Evolutionary conservation across 2,888 invertebrate genomes (phyloP).

Genomic region (Diaphora mendica): DNA sequence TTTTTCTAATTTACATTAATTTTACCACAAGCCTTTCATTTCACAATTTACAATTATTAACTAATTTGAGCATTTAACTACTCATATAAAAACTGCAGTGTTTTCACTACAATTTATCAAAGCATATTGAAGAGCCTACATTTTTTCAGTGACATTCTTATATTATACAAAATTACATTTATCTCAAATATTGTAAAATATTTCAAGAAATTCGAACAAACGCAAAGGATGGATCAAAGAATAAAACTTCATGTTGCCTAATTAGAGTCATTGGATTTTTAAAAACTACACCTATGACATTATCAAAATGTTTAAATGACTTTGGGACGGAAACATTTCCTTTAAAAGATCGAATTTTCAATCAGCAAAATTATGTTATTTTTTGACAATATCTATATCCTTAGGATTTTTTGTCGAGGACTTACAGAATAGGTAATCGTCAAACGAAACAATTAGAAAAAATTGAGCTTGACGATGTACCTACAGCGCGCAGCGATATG

Average conservation of each 20-base stretch:
- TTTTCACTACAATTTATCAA: slow-evolving; percentile 59
- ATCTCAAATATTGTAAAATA: slow-evolving; percentile 39
- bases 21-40: slow-evolving; percentile 73
- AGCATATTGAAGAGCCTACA: slow-evolving; percentile 60
- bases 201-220: slow-evolving; percentile 27
- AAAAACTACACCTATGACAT: slow-evolving; percentile 63
- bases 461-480: slow-evolving; percentile 40
- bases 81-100: slow-evolving; percentile 65
- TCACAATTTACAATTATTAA: slow-evolving; percentile 69
- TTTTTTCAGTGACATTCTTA: slow-evolving; percentile 32
- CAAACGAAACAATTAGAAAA: slow-evolving; percentile 24
- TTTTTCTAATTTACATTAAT: slow-evolving; percentile 56
- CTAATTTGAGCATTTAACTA: slow-evolving; percentile 72
- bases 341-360: slow-evolving; percentile 58
- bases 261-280: slow-evolving; percentile 57
- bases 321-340: slow-evolving; percentile 84
- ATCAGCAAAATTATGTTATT: slow-evolving; percentile 43
- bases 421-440: slow-evolving; percentile 1
- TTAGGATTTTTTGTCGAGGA: slow-evolving; percentile 15
- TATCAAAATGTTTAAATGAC: slow-evolving; percentile 80
- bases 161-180: slow-evolving; percentile 49
- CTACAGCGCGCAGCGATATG: slow-evolving; percentile 39
- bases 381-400: slow-evolving; percentile 32
- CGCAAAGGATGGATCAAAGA: slow-evolving; percentile 59
- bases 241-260: slow-evolving; percentile 56